These are phyloP conservation scores for Sialis lutaria DNA, from an alignment of 2,888 invertebrate genomes.

Conservation along the genomic window DNA sequence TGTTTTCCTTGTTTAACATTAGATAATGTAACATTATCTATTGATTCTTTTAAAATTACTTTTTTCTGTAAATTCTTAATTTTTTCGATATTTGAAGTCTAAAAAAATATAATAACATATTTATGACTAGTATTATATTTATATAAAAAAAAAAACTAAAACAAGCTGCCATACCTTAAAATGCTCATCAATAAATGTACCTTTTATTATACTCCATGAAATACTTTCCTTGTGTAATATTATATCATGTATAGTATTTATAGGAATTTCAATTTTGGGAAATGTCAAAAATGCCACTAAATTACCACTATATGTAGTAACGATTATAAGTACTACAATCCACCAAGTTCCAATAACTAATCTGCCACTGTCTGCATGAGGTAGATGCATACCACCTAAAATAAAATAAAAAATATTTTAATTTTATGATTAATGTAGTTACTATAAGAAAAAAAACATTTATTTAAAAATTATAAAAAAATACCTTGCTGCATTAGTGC, in stretches of 20 bases:
- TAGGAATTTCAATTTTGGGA: constrained; percentile 60
- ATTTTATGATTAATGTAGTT: not conserved
- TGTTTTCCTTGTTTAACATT: constrained; percentile 48
- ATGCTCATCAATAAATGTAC: constrained; percentile 55
- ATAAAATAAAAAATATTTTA: not conserved
- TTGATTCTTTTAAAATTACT: constrained; percentile 31
- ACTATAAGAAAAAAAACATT: not conserved
- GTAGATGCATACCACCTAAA: constrained; percentile 72
- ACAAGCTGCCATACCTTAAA: constrained; percentile 26
- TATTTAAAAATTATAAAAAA: constrained; percentile 2
- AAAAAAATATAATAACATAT: constrained; percentile 8
- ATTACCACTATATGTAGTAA: constrained; percentile 85
- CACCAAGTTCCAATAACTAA: constrained; percentile 82
- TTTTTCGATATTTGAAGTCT: constrained; percentile 41
- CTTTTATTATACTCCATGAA: constrained; percentile 60
- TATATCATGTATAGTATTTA: constrained; percentile 49
- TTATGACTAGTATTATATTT: not conserved
- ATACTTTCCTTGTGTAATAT: constrained; percentile 35
- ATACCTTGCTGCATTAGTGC: constrained; percentile 80
- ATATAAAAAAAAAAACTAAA: not conserved
- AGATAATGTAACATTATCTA: constrained; percentile 29
- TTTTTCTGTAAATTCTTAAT: constrained; percentile 37
- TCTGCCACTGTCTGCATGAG: constrained; percentile 70
- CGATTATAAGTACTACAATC: constrained; percentile 74
- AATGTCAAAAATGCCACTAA: constrained; percentile 85